These are phyloP conservation scores for Himalopsyche phryganea DNA, from an alignment of 1,140 invertebrate species.

Conservation along the genomic window DNA sequence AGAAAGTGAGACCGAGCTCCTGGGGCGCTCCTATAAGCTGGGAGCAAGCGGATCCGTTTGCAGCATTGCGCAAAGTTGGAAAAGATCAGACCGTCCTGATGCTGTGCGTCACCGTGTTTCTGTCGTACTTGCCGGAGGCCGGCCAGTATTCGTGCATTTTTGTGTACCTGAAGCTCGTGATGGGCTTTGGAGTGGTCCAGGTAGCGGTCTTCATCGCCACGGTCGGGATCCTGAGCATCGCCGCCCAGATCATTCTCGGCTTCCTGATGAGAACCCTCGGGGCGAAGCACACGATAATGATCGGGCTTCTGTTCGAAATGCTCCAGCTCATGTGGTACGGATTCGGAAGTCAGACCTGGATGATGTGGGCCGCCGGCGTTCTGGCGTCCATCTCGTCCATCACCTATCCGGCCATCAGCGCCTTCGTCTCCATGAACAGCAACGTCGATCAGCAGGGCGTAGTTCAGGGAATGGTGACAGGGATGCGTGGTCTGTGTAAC, in stretches of 20 bases:
- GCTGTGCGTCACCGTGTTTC: conserved; percentile 94
- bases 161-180: conserved; percentile 96
- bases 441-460: conserved; percentile 95
- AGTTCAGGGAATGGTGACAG: conserved; percentile 98
- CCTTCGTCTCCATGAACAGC: conserved; percentile 96
- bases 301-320: conserved; percentile 95
- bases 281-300: conserved; percentile 95
- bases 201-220: conserved; percentile 97
- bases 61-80: conserved; percentile 88
- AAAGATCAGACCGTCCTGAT: conserved; percentile 95
- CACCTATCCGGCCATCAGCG: conserved; percentile 98
- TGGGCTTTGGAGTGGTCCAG: conserved; percentile 92
- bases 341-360: conserved; percentile 71
- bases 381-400: conserved; percentile 92
- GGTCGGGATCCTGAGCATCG: conserved; percentile 93
- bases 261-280: conserved; percentile 83
- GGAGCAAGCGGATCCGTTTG: conserved; percentile 98
- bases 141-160: conserved; percentile 99
- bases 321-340: conserved; percentile 97
- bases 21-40: conserved; percentile 83
- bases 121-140: conserved; percentile 97
- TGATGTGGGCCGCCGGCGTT: conserved; percentile 98
- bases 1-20: conserved; percentile 78
- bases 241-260: conserved; percentile 88
- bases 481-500: conserved; percentile 90